A percentile compares a stretch with the other conserved stretches of the same genome.
These are phyloP conservation scores for Hippocampus comes DNA, from an alignment of 2,113 vertebrate species.

Conservation along the genomic window DNA sequence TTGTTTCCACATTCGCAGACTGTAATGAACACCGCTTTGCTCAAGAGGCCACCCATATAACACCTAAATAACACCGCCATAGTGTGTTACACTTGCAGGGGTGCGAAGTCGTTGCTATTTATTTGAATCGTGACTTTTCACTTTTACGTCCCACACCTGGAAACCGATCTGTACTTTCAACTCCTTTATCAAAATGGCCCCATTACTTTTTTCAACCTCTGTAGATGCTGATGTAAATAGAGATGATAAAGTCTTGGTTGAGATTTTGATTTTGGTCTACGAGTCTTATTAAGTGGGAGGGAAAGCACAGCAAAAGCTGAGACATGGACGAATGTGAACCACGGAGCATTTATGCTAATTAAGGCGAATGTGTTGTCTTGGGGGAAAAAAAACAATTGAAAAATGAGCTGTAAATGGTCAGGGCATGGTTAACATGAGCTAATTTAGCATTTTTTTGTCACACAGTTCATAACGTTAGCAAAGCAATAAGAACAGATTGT, in stretches of 20 bases:
- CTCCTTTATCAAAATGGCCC: not conserved
- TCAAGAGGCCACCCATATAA: constrained; percentile 17
- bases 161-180: not conserved
- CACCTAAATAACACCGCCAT: not conserved
- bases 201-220: not conserved
- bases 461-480: not conserved
- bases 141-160: not conserved
- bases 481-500: not conserved
- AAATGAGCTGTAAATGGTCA: not conserved
- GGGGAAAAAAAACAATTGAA: not conserved
- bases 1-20: constrained; percentile 58
- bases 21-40: constrained; percentile 41
- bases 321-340: not conserved
- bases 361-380: not conserved
- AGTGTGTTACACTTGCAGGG: not conserved
- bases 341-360: not conserved
- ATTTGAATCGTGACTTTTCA: too few relatives aligned
- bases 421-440: too few relatives aligned
- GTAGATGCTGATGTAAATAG: too few relatives aligned
- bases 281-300: not conserved
- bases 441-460: not conserved
- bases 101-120: too few relatives aligned
- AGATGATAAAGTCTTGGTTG: too few relatives aligned
- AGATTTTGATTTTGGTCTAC: too few relatives aligned
- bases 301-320: not conserved